Evolutionary conservation across 2,797 vertebrate species (phyloP), one percentile per base, ranked within the genome.

Genomic region (Rhinophrynus dorsalis): DNA sequence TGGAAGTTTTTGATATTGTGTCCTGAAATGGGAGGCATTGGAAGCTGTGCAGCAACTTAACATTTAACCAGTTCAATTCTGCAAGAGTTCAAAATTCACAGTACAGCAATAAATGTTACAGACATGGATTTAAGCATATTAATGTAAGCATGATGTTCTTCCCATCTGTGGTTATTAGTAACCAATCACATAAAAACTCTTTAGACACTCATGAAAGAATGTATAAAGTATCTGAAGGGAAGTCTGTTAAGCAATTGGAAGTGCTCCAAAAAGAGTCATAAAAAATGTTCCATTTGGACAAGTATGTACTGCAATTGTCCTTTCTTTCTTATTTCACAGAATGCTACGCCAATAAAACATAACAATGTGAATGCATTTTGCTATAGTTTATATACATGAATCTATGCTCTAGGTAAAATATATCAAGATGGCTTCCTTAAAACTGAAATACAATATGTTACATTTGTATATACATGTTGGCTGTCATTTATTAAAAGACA

Each of bases 121-220:
- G 30, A 58, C 26, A 40, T 54, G 20, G 20, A 7, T 45, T 63
- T 48, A 30, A 54, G 37, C 6, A 47, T 63, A 63, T 56, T 71
- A 56, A 68, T 48, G 7, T 45, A 38, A 9, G 50, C 12, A 20
- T 62, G 55, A 63, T 56, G 29, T 35, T 29, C 40, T 48, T 61
- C 26, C 24, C 68, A 56, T 71, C 50, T 71, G 59, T 57, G 45
- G 26, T 57, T 71, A 71, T 71, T 71, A 63, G 68, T 63, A 63
- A 48, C 59, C 51, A 64, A 71, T 63, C 59, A 64, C 40, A 40
- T 70, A 71, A 63, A 69, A 62, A 71, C 68, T 63, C 48, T 70
- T 55, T 45, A 47, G 50, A 55, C 58, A 70, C 51, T 71, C 18
- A 63, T 45, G 40, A 56, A 63, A 42, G 12, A 52, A 68, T 59